phyloP scores from a whole-genome alignment of 2,113 vertebrate species.

The Centropus bengalensis region DNA sequence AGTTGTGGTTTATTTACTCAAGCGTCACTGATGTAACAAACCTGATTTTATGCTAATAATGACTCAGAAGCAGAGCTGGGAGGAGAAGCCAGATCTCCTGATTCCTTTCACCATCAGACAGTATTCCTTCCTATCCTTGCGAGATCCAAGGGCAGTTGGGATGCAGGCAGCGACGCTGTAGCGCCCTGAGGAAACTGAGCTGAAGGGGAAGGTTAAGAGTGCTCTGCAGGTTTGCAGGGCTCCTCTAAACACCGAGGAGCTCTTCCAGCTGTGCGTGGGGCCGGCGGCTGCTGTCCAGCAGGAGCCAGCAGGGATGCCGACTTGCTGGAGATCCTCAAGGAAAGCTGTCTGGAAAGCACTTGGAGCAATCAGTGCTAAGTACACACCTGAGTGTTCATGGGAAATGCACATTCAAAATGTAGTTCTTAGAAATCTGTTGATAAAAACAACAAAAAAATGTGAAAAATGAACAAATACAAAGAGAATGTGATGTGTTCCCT shows the following conservation, averaged over 20 bases:
- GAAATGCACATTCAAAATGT: slow-evolving; percentile 29
- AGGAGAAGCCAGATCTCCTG: slow-evolving; percentile 54
- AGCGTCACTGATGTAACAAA: slow-evolving; percentile 67
- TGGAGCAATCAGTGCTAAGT: slow-evolving; percentile 9
- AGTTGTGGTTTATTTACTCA: slow-evolving; percentile 68
- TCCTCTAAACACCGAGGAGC: not conserved
- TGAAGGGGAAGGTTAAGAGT: not conserved
- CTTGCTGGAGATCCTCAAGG: not conserved
- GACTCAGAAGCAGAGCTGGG: slow-evolving; percentile 46
- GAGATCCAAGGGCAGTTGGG: not conserved
- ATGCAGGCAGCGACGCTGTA: not conserved
- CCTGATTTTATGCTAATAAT: slow-evolving; percentile 68
- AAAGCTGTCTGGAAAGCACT: not conserved
- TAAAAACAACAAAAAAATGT: not conserved
- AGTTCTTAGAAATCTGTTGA: slow-evolving; percentile 48
- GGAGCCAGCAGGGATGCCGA: not conserved
- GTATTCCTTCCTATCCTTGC: not conserved
- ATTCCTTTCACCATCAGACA: slow-evolving; percentile 12
- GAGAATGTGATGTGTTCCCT: not conserved
- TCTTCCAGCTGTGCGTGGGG: not conserved
- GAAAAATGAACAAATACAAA: slow-evolving; percentile 32
- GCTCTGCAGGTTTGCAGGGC: not conserved
- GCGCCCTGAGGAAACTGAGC: not conserved
- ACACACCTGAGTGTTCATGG: not conserved
- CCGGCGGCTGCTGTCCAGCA: not conserved